These are phyloP conservation scores for Drosophila maculinotata DNA, from an alignment of 2,888 invertebrate species.

Conservation along the genomic window DNA sequence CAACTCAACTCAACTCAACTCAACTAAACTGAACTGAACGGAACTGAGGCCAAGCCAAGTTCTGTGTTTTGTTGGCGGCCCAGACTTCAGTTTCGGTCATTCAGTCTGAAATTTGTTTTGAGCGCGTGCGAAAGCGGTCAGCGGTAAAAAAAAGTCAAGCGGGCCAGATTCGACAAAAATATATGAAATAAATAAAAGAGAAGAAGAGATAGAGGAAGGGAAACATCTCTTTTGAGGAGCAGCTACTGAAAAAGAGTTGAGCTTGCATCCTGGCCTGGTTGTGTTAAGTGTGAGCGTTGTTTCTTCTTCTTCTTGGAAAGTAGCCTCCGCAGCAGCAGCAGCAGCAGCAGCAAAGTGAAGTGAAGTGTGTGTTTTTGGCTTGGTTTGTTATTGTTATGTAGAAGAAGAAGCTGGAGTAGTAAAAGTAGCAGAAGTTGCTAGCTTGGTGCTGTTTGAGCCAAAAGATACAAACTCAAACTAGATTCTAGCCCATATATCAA, in stretches of 20 bases:
- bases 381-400: slow-evolving; percentile 14
- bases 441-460: no score
- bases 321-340: not conserved
- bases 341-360: not conserved
- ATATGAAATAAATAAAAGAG: not conserved
- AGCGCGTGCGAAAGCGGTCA: slow-evolving; percentile 68
- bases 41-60: slow-evolving; percentile 55
- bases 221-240: slow-evolving; percentile 1
- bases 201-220: slow-evolving; percentile 1
- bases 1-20: slow-evolving; percentile 16
- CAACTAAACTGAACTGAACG: slow-evolving; percentile 21
- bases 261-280: slow-evolving; percentile 18
- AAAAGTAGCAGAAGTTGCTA: not conserved
- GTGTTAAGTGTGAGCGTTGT: slow-evolving; percentile 6
- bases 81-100: slow-evolving; percentile 66
- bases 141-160: slow-evolving; percentile 32
- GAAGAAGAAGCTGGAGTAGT: no score
- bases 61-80: slow-evolving; percentile 36
- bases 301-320: slow-evolving; percentile 15
- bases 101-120: slow-evolving; percentile 77
- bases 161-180: slow-evolving; percentile 3
- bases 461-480: not conserved
- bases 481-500: not conserved
- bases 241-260: not conserved
- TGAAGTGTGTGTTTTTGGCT: slow-evolving; percentile 16